Percentiles rank a stretch among this genome's conserved stretches.
Evolutionary conservation across 1,140 invertebrate genomes (phyloP).

Genomic region (Drosophila elegans): DNA sequence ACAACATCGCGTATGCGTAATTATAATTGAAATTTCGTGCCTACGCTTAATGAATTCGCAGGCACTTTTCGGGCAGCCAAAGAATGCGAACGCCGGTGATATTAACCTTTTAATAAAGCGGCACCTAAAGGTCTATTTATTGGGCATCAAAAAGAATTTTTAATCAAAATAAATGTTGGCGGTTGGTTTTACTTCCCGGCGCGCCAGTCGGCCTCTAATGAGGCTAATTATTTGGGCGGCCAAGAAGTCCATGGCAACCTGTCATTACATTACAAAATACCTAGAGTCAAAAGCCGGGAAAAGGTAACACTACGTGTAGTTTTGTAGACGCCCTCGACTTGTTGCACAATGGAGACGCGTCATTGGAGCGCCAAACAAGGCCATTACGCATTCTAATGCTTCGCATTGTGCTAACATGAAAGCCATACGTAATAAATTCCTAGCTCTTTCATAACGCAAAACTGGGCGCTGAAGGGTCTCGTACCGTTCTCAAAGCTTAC

Average conservation of each 20-base stretch:
- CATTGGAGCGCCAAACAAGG: constrained; percentile 4
- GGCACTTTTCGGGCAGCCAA: constrained; percentile 24
- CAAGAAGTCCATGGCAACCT: constrained; percentile 2
- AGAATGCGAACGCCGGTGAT: constrained; percentile 33
- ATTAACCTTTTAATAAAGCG: constrained; percentile 64
- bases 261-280: constrained; percentile 3
- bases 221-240: constrained; percentile 19
- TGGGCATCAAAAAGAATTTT: constrained; percentile 39
- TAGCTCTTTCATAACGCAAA: constrained; percentile 17
- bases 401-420: constrained; percentile 8
- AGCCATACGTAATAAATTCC: constrained; percentile 21
- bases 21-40: constrained; percentile 74
- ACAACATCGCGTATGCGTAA: constrained; percentile 71
- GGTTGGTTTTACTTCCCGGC: constrained; percentile 5
- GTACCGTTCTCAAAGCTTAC: constrained; percentile 5
- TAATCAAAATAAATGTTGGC: constrained; percentile 45
- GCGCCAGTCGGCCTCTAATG: constrained; percentile 15
- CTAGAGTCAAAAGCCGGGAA: neutral
- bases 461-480: constrained; percentile 7
- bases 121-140: constrained; percentile 51
- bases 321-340: too few species aligned
- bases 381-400: constrained; percentile 3
- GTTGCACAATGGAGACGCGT: constrained; percentile 27
- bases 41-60: constrained; percentile 62
- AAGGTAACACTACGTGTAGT: too few species aligned